Evolutionary conservation across 2,113 vertebrate species (phyloP).

Genomic region (Neofelis nebulosa): DNA sequence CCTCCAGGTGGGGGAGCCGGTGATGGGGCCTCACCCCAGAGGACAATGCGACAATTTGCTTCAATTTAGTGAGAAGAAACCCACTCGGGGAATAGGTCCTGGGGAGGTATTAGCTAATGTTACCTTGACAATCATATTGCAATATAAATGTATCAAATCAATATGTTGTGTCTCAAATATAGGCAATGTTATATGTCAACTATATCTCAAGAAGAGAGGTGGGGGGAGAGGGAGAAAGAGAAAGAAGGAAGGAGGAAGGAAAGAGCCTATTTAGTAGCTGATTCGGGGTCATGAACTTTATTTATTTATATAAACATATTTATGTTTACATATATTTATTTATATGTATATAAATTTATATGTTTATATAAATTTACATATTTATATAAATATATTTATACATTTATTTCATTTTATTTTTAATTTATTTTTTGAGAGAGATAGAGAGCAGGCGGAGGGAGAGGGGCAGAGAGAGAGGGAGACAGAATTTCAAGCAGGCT

Average conservation of each 20-base stretch:
- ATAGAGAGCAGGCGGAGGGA: no score
- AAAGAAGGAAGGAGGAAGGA: neutral
- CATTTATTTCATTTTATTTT: neutral
- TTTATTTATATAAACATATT: no score
- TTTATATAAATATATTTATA: no score
- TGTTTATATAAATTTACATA: no score
- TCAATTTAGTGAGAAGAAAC: neutral
- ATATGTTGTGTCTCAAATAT: neutral
- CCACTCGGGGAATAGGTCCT: neutral
- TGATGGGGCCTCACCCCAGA: neutral
- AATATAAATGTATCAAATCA: neutral
- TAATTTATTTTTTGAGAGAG: no score
- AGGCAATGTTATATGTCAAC: neutral
- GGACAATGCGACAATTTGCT: neutral
- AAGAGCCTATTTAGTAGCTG: neutral
- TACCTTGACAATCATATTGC: no score
- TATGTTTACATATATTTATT: no score
- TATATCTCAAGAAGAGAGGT: neutral
- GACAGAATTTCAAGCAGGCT: no score
- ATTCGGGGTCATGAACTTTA: neutral
- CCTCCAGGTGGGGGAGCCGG: neutral
- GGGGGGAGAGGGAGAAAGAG: neutral
- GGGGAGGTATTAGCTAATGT: neutral
- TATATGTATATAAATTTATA: no score
- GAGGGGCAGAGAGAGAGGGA: no score